A percentile compares a stretch with the other conserved stretches of the same genome.
Conservation (phyloP, 2,797 vertebrate species). For the Xerus rutilus region DNA sequence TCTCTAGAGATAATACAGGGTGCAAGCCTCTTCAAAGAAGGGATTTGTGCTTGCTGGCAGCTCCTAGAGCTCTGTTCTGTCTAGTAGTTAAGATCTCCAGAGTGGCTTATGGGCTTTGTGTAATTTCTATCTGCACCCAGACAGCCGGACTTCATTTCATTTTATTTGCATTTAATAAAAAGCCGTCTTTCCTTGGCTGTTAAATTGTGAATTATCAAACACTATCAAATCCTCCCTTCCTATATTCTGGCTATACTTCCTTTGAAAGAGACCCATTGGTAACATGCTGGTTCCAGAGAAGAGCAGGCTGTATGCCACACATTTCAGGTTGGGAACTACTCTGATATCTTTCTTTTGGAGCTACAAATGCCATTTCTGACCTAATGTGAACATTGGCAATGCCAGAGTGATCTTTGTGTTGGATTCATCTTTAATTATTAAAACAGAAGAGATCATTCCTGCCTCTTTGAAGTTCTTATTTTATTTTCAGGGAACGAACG, state of each 20-base stretch:
- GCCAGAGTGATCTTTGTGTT: conserved; percentile 82
- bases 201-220: conserved; percentile 88
- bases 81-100: conserved; percentile 84
- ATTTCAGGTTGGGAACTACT: conserved; percentile 79
- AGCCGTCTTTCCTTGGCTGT: conserved; percentile 86
- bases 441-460: conserved; percentile 87
- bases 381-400: conserved; percentile 84
- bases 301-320: conserved; percentile 77
- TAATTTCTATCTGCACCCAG: conserved; percentile 87
- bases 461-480: conserved; percentile 87
- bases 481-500: conserved; percentile 86
- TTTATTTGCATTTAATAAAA: conserved; percentile 89
- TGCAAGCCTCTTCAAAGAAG: conserved; percentile 75
- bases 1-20: conserved; percentile 75
- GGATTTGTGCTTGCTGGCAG: conserved; percentile 80
- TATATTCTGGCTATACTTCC: conserved; percentile 77
- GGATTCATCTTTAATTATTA: conserved; percentile 90
- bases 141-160: conserved; percentile 85
- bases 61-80: conserved; percentile 75
- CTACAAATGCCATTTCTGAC: conserved; percentile 86
- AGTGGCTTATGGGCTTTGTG: conserved; percentile 84
- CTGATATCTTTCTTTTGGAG: conserved; percentile 87
- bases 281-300: conserved; percentile 79
- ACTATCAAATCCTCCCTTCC: conserved; percentile 83
- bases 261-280: conserved; percentile 81